Percentiles rank a stretch among this genome's conserved stretches.
Conservation (phyloP, 2,888 invertebrate species). For the Xylota segnis region DNA sequence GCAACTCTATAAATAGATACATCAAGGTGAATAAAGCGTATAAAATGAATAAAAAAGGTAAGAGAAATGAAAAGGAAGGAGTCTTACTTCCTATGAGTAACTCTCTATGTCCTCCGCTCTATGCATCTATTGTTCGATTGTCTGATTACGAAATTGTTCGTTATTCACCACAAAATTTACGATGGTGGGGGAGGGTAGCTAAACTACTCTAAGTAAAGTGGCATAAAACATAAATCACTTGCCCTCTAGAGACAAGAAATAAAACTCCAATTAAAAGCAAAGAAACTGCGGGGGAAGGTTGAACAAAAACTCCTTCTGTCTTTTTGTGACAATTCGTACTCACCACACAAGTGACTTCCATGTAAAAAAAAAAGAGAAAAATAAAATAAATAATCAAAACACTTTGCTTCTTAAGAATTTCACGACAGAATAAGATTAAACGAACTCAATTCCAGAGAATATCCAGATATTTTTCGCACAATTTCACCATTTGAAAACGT, state of each 20-base stretch:
- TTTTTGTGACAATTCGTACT: conserved; percentile 48
- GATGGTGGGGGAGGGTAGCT: neutral
- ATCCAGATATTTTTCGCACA: conserved; percentile 54
- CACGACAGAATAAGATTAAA: conserved; percentile 37
- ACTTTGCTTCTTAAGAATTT: conserved; percentile 29
- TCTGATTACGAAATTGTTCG: conserved; percentile 41
- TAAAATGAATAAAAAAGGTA: neutral
- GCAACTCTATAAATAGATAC: conserved; percentile 64
- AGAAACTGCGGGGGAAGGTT: neutral
- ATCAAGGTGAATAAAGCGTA: conserved; percentile 53
- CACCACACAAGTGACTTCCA: conserved; percentile 70
- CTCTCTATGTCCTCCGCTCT: neutral
- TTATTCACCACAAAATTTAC: conserved; percentile 38
- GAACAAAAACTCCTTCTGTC: conserved; percentile 10
- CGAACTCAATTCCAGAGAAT: conserved; percentile 19
- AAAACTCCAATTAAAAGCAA: neutral
- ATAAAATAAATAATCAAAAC: conserved; percentile 7
- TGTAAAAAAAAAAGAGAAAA: conserved; percentile 12
- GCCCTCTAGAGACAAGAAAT: neutral
- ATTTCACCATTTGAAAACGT: conserved; percentile 46
- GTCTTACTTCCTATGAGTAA: conserved; percentile 23
- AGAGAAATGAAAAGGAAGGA: conserved; percentile 29
- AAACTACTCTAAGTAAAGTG: neutral
- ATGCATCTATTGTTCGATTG: conserved; percentile 32
- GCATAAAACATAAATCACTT: neutral